Evolutionary conservation across 2,888 invertebrate genomes (phyloP).

Genomic region (Tachina lurida): DNA sequence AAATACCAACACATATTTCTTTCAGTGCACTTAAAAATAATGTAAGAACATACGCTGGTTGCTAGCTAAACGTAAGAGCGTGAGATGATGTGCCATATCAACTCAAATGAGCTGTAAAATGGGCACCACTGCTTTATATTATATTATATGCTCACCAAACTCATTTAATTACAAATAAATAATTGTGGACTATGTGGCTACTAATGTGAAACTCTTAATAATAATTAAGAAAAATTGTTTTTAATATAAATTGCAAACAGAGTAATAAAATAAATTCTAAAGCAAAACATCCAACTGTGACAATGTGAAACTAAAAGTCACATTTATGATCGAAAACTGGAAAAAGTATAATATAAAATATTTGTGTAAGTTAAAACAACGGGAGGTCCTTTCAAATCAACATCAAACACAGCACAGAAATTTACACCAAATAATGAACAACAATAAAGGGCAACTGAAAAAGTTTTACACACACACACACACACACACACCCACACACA

Average conservation of each 20-base stretch:
- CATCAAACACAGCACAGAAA: slow-evolving; percentile 33
- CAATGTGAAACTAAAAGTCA: slow-evolving; percentile 37
- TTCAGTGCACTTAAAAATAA: too few species aligned
- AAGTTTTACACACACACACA: not conserved
- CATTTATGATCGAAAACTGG: slow-evolving; percentile 51
- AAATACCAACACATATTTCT: too few species aligned
- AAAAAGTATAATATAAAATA: slow-evolving; percentile 12
- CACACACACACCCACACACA: not conserved
- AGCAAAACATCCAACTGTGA: slow-evolving; percentile 44
- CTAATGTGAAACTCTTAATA: slow-evolving; percentile 11
- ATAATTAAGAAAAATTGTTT: slow-evolving; percentile 2
- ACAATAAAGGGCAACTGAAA: slow-evolving; percentile 12
- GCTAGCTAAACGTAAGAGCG: too few species aligned
- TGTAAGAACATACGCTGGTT: too few species aligned
- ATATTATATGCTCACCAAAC: not conserved
- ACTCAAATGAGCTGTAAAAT: too few species aligned
- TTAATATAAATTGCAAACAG: slow-evolving; percentile 18
- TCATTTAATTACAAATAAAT: not conserved
- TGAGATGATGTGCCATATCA: too few species aligned
- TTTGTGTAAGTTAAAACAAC: slow-evolving; percentile 17
- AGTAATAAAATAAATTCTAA: slow-evolving; percentile 23
- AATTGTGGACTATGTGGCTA: not conserved
- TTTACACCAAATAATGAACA: slow-evolving; percentile 9
- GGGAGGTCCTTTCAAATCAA: slow-evolving; percentile 56
- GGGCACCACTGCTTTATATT: too few species aligned